These are phyloP conservation scores for Anarrhichthys ocellatus DNA, from an alignment of 2,113 vertebrate genomes.

Conservation along the genomic window DNA sequence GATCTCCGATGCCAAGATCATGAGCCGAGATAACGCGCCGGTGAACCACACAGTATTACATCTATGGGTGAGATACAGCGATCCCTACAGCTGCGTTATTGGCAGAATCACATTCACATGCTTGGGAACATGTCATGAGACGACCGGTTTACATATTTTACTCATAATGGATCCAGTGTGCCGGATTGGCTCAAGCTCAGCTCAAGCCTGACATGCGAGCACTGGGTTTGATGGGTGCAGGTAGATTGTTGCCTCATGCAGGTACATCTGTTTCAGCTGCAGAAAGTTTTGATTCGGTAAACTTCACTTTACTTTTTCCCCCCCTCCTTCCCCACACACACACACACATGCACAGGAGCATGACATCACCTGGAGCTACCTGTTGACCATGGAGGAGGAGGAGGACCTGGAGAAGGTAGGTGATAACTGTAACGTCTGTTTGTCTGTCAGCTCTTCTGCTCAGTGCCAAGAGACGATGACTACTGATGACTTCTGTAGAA, in stretches of 20 bases:
- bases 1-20: not conserved
- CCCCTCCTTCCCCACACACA: not conserved
- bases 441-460: slow-evolving; percentile 31
- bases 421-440: slow-evolving; percentile 37
- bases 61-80: slow-evolving; percentile 27
- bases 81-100: slow-evolving; percentile 32
- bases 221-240: slow-evolving; percentile 36
- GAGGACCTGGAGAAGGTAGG: slow-evolving; percentile 90
- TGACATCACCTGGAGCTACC: slow-evolving; percentile 87
- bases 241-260: slow-evolving; percentile 51
- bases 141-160: slow-evolving; percentile 68
- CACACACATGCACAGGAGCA: slow-evolving; percentile 82
- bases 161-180: slow-evolving; percentile 25
- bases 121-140: slow-evolving; percentile 27
- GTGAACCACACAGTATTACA: not conserved
- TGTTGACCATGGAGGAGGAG: slow-evolving; percentile 89
- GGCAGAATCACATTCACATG: slow-evolving; percentile 12
- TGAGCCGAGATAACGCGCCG: slow-evolving; percentile 2
- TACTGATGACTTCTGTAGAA: slow-evolving; percentile 3
- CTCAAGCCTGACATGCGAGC: slow-evolving; percentile 26
- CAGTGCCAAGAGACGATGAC: slow-evolving; percentile 28
- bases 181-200: slow-evolving; percentile 20
- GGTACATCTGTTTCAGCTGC: slow-evolving; percentile 51
- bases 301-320: slow-evolving; percentile 5
- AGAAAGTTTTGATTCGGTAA: slow-evolving; percentile 56